phyloP scores from a whole-genome alignment of 2,888 invertebrate genomes.

The Hecatera dysodea region DNA sequence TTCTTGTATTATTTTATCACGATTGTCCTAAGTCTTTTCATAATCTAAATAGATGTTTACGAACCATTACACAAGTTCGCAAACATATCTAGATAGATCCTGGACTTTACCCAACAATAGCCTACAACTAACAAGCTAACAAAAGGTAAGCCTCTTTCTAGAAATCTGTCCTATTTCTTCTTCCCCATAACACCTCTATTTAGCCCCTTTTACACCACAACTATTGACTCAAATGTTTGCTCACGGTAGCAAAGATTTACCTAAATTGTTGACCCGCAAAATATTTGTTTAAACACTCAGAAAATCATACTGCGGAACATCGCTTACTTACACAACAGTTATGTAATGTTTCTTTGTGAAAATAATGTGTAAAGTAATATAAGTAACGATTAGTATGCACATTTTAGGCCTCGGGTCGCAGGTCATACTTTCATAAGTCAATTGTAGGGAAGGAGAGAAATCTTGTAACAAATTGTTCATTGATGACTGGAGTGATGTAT shows the following conservation, averaged over 20 bases:
- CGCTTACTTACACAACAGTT: constrained; percentile 33
- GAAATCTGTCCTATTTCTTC: background rate
- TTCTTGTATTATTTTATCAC: too few relatives aligned
- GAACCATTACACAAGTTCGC: too few relatives aligned
- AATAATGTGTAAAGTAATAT: constrained; percentile 35
- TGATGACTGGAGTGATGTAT: constrained; percentile 26
- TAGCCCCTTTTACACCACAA: constrained; percentile 10
- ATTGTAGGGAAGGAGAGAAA: constrained; percentile 36
- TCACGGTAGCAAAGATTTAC: constrained; percentile 34
- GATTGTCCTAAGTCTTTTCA: too few relatives aligned
- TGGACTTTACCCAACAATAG: background rate
- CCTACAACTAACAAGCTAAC: background rate
- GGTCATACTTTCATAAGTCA: constrained; percentile 45
- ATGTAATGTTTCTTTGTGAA: constrained; percentile 26
- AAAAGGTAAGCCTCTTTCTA: background rate
- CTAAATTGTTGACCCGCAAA: constrained; percentile 45
- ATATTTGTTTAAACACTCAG: constrained; percentile 44
- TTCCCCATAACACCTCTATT: background rate
- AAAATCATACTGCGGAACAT: constrained; percentile 37
- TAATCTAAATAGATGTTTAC: too few relatives aligned
- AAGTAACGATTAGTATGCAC: constrained; percentile 21
- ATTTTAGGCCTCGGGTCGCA: constrained; percentile 35
- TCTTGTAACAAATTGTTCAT: constrained; percentile 40
- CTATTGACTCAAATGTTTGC: constrained; percentile 28
- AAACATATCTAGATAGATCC: too few relatives aligned